A percentile compares a stretch with the other conserved stretches of the same genome.
Evolutionary conservation across 2,113 vertebrate genomes (phyloP).

Genomic region (Motacilla alba): DNA sequence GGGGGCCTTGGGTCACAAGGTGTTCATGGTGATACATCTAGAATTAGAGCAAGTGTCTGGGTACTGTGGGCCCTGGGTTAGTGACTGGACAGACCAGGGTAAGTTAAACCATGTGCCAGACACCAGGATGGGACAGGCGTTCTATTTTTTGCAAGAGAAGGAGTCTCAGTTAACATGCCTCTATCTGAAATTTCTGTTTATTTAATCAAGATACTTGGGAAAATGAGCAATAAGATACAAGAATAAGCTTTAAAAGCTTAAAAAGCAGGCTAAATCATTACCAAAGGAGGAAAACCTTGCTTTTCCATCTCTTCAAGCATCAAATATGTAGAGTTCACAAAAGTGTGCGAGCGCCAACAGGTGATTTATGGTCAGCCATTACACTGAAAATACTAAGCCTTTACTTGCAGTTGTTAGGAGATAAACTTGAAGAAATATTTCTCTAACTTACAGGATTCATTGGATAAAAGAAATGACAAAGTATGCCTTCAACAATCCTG

Average conservation of each 20-base stretch:
- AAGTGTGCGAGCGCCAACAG: neutral
- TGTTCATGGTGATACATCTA: neutral
- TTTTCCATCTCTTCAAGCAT: neutral
- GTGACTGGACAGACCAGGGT: fast-evolving
- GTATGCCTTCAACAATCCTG: neutral
- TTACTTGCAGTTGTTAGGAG: neutral
- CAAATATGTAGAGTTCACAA: neutral
- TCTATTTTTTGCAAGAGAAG: neutral
- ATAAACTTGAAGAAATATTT: neutral
- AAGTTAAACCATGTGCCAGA: neutral
- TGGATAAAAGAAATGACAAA: neutral
- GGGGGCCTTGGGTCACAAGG: neutral
- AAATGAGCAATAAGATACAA: neutral
- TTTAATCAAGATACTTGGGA: neutral
- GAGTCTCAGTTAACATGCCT: neutral
- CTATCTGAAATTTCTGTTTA: neutral
- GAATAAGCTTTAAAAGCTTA: neutral
- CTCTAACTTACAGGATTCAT: neutral
- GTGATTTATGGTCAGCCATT: neutral
- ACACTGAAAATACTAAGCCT: neutral
- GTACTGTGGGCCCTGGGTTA: fast-evolving
- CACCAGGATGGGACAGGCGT: neutral
- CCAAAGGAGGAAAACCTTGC: neutral
- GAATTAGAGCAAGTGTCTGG: neutral
- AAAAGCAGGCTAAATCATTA: neutral